Conservation (phyloP, 2,888 invertebrate species). For the Serrognathus titanus region DNA sequence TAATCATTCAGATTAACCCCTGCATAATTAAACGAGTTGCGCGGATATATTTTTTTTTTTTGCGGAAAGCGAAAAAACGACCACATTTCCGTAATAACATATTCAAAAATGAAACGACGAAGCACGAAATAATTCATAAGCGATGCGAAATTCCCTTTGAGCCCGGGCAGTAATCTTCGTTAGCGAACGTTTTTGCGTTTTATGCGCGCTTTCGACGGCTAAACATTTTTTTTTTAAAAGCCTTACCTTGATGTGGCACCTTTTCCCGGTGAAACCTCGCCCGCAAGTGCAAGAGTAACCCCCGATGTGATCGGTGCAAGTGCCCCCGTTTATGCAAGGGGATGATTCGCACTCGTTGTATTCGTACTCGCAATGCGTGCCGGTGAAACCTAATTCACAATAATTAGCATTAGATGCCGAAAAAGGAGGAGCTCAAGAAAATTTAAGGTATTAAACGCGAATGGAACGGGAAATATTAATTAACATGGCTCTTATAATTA, state of each 20-base stretch:
- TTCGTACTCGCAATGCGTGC: constrained; percentile 69
- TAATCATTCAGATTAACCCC: no score
- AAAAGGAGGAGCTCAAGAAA: not conserved
- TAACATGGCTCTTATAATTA: constrained; percentile 17
- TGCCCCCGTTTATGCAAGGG: constrained; percentile 70
- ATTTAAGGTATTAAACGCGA: not conserved
- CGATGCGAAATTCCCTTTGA: constrained; percentile 1
- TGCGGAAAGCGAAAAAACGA: not conserved
- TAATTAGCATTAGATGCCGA: not conserved
- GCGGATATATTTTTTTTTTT: not conserved
- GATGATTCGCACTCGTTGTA: constrained; percentile 75
- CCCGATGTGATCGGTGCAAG: constrained; percentile 70
- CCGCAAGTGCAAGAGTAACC: constrained; percentile 66
- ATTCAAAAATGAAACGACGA: not conserved
- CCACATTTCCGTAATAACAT: no score
- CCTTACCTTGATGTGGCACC: constrained; percentile 68
- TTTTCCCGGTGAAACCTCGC: constrained; percentile 66
- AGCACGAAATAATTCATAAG: not conserved
- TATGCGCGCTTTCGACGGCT: not conserved
- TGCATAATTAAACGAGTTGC: no score
- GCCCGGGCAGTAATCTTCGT: no score
- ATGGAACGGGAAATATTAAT: constrained; percentile 11
- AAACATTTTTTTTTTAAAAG: no score
- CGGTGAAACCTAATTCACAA: constrained; percentile 61
- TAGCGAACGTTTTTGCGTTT: not conserved